Percentiles rank a stretch among this genome's conserved stretches.
These are phyloP conservation scores for Marasmarcha lunaedactyla DNA, from an alignment of 2,888 invertebrate genomes.

Conservation along the genomic window DNA sequence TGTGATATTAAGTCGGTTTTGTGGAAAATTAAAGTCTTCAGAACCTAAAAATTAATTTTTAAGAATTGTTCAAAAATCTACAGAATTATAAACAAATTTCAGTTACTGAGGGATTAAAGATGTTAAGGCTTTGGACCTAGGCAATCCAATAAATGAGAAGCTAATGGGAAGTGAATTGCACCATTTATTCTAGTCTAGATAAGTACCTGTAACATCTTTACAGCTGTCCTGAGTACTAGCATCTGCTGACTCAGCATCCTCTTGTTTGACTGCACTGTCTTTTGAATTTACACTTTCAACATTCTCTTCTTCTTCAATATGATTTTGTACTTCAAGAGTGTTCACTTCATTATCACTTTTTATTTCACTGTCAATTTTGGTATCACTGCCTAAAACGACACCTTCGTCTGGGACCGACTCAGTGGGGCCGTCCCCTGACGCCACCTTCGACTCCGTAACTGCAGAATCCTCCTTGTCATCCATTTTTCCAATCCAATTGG, in stretches of 20 bases:
- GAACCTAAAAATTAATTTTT: too few relatives aligned
- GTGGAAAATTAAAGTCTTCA: too few relatives aligned
- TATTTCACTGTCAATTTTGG: constrained; percentile 20
- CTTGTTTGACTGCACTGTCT: constrained; percentile 19
- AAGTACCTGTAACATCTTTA: too few relatives aligned
- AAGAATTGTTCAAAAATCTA: too few relatives aligned
- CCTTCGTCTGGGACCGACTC: not conserved
- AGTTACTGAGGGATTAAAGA: too few relatives aligned
- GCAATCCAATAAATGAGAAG: too few relatives aligned
- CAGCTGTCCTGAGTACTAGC: constrained; percentile 17
- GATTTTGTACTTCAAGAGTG: not conserved
- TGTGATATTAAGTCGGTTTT: too few relatives aligned
- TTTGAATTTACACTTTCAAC: constrained; percentile 26
- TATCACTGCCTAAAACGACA: constrained; percentile 13
- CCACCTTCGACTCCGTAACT: constrained; percentile 20
- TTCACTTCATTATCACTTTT: constrained; percentile 15
- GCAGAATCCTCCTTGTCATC: constrained; percentile 39
- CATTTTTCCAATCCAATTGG: constrained; percentile 41
- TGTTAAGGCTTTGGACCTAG: too few relatives aligned
- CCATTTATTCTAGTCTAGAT: too few relatives aligned
- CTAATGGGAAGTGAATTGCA: too few relatives aligned
- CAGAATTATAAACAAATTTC: too few relatives aligned
- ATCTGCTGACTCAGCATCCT: constrained; percentile 20
- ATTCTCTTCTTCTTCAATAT: constrained; percentile 16
- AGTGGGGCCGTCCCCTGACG: constrained; percentile 13